Base-by-base conservation (phyloP, 2,113 vertebrate genomes). In the Trematocara zebra region DNA sequence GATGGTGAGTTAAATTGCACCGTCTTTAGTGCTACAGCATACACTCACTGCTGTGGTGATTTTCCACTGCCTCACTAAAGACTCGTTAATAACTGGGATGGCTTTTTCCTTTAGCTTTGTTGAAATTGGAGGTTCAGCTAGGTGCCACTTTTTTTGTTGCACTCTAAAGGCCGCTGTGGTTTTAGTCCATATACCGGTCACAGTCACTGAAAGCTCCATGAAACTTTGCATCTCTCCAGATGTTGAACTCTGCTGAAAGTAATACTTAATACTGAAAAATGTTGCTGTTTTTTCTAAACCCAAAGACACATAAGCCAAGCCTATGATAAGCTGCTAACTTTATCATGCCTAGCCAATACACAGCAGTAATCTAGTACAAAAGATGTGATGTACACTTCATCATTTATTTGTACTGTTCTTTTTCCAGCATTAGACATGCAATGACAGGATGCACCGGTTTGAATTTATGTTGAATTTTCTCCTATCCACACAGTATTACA, bases 61-160 rank as follows among this genome's bases (percentile, higher is more conserved):
- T 90, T 89, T 88, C 86, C 90, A 80, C 59, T 80, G 52, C n/a
- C 53, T 67, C 83, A 74, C 35, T 78, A 69, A 76, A 8, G 15
- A 51, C 17, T n/a, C 2, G 6, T 79, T 87, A 53, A 80, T 83
- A 83, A 89, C 78, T 20, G 11, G 78, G 56, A 23, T 18, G n/a
- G 0, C 54, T 84, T 81, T 84, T 49, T 26, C 20, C 85, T 83
- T 59, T 40, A 9, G 23, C 53, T 81, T 26, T 35, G 53, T 83
- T 82, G 79, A 10, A 47, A 42, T 56, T 69, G 11, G 74, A 78
- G 54, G 14, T 83, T 83, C 7, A 59, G 8, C 40, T 23, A 31
- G 31, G 42, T 61, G 69, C 33, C 79, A 67, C 44, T 53, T 49
- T 59, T 86, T 86, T 20, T 79, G 40, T 79, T 85, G 80, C 83